Evolutionary conservation across 2,797 vertebrate genomes (phyloP).

Genomic region (Siniperca obscura): DNA sequence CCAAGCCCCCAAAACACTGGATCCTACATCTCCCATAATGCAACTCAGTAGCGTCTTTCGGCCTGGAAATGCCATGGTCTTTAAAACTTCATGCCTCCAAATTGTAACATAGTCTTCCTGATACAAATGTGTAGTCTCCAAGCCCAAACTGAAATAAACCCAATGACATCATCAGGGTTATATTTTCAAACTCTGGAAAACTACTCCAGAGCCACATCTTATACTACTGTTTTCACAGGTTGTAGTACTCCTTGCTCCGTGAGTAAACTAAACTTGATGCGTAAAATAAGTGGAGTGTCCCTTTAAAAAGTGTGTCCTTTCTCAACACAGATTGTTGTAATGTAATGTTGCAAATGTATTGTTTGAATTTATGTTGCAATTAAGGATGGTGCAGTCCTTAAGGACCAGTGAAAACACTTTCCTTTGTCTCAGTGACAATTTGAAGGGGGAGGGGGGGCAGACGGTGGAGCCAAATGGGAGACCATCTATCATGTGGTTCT

Average conservation of each 20-base stretch:
- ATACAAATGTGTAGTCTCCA: background rate
- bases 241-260: background rate
- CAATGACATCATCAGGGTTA: background rate
- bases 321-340: background rate
- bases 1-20: background rate
- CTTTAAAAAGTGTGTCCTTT: background rate
- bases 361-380: conserved; percentile 29
- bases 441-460: conserved; percentile 49
- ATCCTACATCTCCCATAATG: background rate
- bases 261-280: background rate
- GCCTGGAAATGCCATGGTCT: background rate
- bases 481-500: conserved; percentile 52
- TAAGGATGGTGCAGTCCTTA: conserved; percentile 54
- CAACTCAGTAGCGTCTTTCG: background rate
- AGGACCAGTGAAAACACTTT: conserved; percentile 70
- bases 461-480: conserved; percentile 54
- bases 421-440: conserved; percentile 73
- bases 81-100: background rate
- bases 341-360: background rate
- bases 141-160: background rate
- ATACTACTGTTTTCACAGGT: background rate
- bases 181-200: background rate
- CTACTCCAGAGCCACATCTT: no score
- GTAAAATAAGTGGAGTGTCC: no score
- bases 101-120: background rate